These are phyloP conservation scores for Dynastes grantii DNA, from an alignment of 2,888 invertebrate species.

Conservation along the genomic window DNA sequence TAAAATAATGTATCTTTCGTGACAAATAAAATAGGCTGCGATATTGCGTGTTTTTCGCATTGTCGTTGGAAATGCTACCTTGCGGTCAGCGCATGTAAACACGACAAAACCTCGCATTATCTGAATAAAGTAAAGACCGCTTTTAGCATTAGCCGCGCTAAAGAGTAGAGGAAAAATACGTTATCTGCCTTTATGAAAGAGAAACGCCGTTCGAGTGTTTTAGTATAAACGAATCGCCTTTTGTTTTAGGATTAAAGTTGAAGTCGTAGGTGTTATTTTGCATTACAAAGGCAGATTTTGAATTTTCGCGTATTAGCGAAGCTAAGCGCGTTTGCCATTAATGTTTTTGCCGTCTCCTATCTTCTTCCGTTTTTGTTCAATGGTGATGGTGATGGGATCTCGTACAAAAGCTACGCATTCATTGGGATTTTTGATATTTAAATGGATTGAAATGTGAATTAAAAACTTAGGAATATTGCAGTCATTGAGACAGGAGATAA, in stretches of 20 bases:
- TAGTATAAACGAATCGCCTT: background rate
- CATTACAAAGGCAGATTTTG: conserved; percentile 18
- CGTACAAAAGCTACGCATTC: background rate
- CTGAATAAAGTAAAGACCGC: conserved; percentile 10
- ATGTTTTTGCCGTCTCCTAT: background rate
- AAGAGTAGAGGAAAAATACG: conserved; percentile 17
- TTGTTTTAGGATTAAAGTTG: conserved; percentile 30
- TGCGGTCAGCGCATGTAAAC: background rate
- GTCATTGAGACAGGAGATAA: no score
- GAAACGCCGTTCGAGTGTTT: conserved; percentile 7
- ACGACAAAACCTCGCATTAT: conserved; percentile 15
- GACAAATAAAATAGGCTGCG: no score
- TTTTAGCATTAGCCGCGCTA: background rate
- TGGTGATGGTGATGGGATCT: background rate
- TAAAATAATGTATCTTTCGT: no score
- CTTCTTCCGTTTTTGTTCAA: background rate
- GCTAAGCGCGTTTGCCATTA: conserved; percentile 10
- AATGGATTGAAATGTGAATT: background rate
- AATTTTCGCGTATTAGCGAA: conserved; percentile 10
- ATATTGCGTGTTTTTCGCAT: background rate
- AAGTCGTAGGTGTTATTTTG: conserved; percentile 37
- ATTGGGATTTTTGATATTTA: background rate
- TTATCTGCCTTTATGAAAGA: conserved; percentile 16
- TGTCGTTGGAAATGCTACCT: background rate
- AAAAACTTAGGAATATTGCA: background rate